phyloP scores from a whole-genome alignment of 2,888 invertebrate genomes.

The Drosophila borealis region DNA sequence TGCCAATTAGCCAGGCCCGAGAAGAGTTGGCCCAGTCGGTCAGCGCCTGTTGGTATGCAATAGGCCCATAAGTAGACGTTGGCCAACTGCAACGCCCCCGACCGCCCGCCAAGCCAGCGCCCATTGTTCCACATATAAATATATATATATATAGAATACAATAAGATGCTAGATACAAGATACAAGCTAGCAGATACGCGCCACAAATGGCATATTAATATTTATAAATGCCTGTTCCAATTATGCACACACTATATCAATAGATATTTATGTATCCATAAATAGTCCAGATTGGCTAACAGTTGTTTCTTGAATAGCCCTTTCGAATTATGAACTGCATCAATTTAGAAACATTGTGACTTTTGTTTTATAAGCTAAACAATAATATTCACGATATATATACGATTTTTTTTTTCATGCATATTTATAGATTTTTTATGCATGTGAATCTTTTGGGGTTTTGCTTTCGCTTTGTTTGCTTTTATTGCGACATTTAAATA shows the following conservation, averaged over 20 bases:
- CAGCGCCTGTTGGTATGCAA: constrained; percentile 55
- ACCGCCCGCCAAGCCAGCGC: not conserved
- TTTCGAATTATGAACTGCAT: not conserved
- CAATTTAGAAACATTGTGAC: not conserved
- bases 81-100: constrained; percentile 1
- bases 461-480: constrained; percentile 16
- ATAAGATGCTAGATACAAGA: not conserved
- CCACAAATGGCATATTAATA: constrained; percentile 7
- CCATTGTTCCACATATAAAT: constrained; percentile 14
- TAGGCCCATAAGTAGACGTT: constrained; percentile 3
- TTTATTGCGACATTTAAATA: constrained; percentile 24
- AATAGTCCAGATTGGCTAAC: constrained; percentile 18
- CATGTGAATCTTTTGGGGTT: not conserved
- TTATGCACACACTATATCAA: not conserved
- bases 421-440: constrained; percentile 27
- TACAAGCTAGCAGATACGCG: not conserved
- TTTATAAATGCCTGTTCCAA: not conserved
- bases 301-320: constrained; percentile 8
- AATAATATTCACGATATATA: not conserved
- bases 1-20: constrained; percentile 68
- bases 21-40: constrained; percentile 20
- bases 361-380: too few relatives aligned
- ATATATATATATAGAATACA: not conserved
- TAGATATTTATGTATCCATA: not conserved
- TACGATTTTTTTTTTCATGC: not conserved